Evolutionary conservation across 2,888 invertebrate genomes (phyloP).

Genomic region (Himalopsyche kuldschensis): DNA sequence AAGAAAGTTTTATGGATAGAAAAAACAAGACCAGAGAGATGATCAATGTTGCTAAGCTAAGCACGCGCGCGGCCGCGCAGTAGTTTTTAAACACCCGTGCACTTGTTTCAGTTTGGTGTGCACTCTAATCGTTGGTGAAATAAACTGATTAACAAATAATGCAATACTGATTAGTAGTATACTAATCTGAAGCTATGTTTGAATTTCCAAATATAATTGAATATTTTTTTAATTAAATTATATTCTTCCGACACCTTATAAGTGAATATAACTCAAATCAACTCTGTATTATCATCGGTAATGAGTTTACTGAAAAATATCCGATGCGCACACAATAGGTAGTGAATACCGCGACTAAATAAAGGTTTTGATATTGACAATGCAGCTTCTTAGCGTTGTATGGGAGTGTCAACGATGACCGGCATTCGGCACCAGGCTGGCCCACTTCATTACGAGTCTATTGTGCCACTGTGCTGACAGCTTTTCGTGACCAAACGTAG

Average conservation of each 20-base stretch:
- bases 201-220: too few relatives aligned
- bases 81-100: too few relatives aligned
- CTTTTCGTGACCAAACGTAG: not conserved
- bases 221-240: too few relatives aligned
- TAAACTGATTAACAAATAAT: too few relatives aligned
- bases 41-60: too few relatives aligned
- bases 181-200: too few relatives aligned
- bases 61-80: too few relatives aligned
- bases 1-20: too few relatives aligned
- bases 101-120: too few relatives aligned
- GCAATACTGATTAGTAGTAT: too few relatives aligned
- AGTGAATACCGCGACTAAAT: not conserved
- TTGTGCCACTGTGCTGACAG: conserved; percentile 20
- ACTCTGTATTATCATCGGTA: not conserved
- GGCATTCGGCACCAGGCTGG: not conserved
- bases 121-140: too few relatives aligned
- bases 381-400: not conserved
- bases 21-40: too few relatives aligned
- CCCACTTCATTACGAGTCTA: conserved; percentile 8
- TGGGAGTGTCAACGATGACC: not conserved
- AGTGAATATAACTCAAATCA: not conserved
- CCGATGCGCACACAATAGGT: not conserved
- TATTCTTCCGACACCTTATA: not conserved
- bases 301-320: not conserved
- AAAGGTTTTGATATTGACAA: not conserved